These are phyloP conservation scores for Altica lythri DNA, from an alignment of 2,888 invertebrate species.

Conservation along the genomic window DNA sequence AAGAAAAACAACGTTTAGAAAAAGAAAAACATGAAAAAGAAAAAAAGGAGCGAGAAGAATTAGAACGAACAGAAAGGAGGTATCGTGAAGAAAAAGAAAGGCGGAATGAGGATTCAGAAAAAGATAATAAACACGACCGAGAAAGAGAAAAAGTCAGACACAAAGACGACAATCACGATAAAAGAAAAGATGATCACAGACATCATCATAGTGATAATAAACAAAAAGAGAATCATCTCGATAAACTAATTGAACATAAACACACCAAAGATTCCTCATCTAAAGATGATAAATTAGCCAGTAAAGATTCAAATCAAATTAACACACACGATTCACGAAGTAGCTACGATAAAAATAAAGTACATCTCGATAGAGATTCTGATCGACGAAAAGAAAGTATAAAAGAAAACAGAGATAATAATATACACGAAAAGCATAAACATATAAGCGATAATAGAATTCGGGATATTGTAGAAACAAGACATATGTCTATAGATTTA, in stretches of 20 bases:
- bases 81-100: slow-evolving; percentile 46
- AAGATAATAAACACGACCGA: slow-evolving; percentile 53
- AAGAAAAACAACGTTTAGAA: slow-evolving; percentile 43
- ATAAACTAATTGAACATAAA: slow-evolving; percentile 49
- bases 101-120: slow-evolving; percentile 46
- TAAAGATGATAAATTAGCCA: slow-evolving; percentile 53
- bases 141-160: slow-evolving; percentile 50
- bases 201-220: slow-evolving; percentile 57
- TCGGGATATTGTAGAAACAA: slow-evolving; percentile 49
- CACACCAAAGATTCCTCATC: slow-evolving; percentile 55
- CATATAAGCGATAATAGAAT: slow-evolving; percentile 37
- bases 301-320: slow-evolving; percentile 41
- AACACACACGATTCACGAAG: slow-evolving; percentile 33
- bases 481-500: slow-evolving; percentile 60
- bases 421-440: slow-evolving; percentile 60
- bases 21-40: slow-evolving; percentile 29
- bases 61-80: slow-evolving; percentile 48
- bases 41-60: slow-evolving; percentile 39
- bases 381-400: slow-evolving; percentile 56
- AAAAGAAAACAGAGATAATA: slow-evolving; percentile 60
- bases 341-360: slow-evolving; percentile 45
- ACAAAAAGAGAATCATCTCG: slow-evolving; percentile 51
- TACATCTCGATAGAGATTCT: slow-evolving; percentile 55
- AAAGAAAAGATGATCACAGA: slow-evolving; percentile 60
- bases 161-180: slow-evolving; percentile 56